These are phyloP conservation scores for Drosophila robusta DNA, from an alignment of 2,888 invertebrate species.

Conservation along the genomic window DNA sequence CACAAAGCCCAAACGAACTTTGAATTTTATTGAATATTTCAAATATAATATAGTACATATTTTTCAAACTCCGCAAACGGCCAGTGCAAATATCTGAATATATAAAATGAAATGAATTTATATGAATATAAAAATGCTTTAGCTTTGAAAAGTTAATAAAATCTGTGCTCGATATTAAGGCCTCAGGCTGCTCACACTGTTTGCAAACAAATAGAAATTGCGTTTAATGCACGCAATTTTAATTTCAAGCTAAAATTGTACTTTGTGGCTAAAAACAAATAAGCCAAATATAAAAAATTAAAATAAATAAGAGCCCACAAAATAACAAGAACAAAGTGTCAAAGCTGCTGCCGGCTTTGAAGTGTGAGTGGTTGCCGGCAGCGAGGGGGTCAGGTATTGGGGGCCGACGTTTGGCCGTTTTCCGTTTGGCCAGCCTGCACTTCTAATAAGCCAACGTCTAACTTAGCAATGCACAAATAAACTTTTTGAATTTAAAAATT, in stretches of 20 bases:
- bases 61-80: constrained; percentile 26
- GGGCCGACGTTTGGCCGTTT: constrained; percentile 1
- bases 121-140: not conserved
- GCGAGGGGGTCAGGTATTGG: not conserved
- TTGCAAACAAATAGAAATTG: constrained; percentile 52
- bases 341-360: constrained; percentile 58
- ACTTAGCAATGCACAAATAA: constrained; percentile 79
- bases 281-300: constrained; percentile 19
- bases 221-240: constrained; percentile 52
- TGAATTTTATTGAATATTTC: not conserved
- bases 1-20: no score
- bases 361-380: constrained; percentile 32
- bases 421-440: constrained; percentile 48
- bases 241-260: constrained; percentile 40
- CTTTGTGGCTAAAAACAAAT: constrained; percentile 51
- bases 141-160: constrained; percentile 59
- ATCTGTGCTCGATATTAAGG: constrained; percentile 13
- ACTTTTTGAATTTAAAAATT: constrained; percentile 81
- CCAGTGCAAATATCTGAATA: constrained; percentile 2
- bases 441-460: constrained; percentile 71
- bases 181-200: constrained; percentile 20
- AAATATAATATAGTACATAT: constrained; percentile 15
- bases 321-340: constrained; percentile 42
- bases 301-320: constrained; percentile 18
- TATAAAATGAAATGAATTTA: not conserved